phyloP scores from a whole-genome alignment of 2,888 invertebrate species.

The Mythimna impura region DNA sequence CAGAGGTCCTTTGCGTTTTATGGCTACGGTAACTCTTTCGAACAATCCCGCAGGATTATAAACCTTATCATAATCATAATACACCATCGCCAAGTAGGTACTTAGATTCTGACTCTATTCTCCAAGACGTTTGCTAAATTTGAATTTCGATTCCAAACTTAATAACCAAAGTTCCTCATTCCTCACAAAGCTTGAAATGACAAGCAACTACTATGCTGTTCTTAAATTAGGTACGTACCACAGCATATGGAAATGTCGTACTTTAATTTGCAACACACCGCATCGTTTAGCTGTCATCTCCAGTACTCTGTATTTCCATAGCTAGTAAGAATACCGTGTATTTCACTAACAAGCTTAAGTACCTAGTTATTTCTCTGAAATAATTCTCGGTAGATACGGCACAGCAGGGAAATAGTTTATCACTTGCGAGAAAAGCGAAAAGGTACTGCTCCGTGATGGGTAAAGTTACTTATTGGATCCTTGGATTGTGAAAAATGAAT shows the following conservation, averaged over 20 bases:
- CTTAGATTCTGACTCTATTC: neutral
- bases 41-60: too few species aligned
- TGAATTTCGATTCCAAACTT: slow-evolving; percentile 7
- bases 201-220: slow-evolving; percentile 22
- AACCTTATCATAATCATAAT: too few species aligned
- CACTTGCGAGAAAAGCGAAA: slow-evolving; percentile 5
- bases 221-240: slow-evolving; percentile 13
- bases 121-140: neutral
- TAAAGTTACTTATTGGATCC: neutral
- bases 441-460: neutral
- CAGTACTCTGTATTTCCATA: slow-evolving; percentile 12
- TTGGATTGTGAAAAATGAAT: neutral
- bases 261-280: slow-evolving; percentile 47
- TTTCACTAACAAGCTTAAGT: slow-evolving; percentile 22
- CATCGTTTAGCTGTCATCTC: slow-evolving; percentile 33
- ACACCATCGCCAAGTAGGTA: too few species aligned
- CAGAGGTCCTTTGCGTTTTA: too few species aligned
- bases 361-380: slow-evolving; percentile 15
- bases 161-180: neutral
- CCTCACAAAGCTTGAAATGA: slow-evolving; percentile 10
- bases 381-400: neutral
- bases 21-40: too few species aligned
- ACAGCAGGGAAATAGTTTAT: neutral
- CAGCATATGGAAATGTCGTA: slow-evolving; percentile 29
- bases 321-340: slow-evolving; percentile 14